Conservation (phyloP, 2,888 invertebrate species). For the Suillia variegata region DNA sequence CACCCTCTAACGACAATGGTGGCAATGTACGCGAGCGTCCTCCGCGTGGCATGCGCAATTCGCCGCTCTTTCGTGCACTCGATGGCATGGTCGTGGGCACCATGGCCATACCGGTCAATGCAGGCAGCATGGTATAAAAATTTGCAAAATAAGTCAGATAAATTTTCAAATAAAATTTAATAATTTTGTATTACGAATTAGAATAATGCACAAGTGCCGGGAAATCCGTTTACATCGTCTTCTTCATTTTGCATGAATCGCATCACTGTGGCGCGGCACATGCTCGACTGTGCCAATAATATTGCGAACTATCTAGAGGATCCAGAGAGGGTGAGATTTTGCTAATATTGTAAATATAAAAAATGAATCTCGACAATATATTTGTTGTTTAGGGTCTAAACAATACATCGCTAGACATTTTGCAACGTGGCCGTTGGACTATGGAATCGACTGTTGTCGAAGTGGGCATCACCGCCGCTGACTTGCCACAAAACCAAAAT, state of each 20-base stretch:
- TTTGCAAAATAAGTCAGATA: background rate
- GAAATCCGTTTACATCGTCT: constrained; percentile 56
- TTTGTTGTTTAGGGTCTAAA: constrained; percentile 51
- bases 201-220: constrained; percentile 41
- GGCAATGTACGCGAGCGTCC: constrained; percentile 56
- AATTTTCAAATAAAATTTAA: background rate
- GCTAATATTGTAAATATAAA: background rate
- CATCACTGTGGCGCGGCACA: constrained; percentile 61
- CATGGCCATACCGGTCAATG: constrained; percentile 60
- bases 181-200: too few relatives aligned
- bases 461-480: constrained; percentile 59
- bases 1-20: constrained; percentile 41
- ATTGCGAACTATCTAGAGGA: constrained; percentile 60
- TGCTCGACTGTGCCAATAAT: constrained; percentile 61
- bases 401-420: constrained; percentile 58
- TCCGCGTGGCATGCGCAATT: constrained; percentile 52
- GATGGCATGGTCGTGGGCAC: constrained; percentile 61
- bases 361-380: background rate
- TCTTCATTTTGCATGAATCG: constrained; percentile 62
- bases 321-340: constrained; percentile 55
- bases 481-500: constrained; percentile 58
- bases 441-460: constrained; percentile 62
- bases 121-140: constrained; percentile 36
- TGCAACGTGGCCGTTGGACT: constrained; percentile 61
- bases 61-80: constrained; percentile 55